Conservation (phyloP, 2,888 invertebrate species). For the Sisyra terminalis region DNA sequence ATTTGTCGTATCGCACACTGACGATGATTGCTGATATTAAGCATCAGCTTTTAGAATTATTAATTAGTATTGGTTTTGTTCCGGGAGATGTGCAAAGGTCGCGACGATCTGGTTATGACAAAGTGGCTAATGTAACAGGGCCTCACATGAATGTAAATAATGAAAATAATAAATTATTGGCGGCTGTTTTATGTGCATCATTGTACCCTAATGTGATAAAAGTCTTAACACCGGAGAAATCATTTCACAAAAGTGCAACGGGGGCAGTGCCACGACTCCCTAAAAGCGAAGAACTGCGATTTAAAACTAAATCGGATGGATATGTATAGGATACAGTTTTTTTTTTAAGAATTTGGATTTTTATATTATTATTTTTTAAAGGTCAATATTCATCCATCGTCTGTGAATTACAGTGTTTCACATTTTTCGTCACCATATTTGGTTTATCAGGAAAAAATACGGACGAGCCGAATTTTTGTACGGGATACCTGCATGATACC, state of each 20-base stretch:
- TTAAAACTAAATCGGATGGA: conserved; percentile 58
- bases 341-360: conserved; percentile 2
- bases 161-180: conserved; percentile 53
- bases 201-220: conserved; percentile 85
- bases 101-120: conserved; percentile 40
- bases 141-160: conserved; percentile 50
- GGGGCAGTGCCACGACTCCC: conserved; percentile 60
- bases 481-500: conserved; percentile 70
- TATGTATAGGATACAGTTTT: conserved; percentile 30
- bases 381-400: conserved; percentile 54
- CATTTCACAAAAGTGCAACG: conserved; percentile 50
- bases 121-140: conserved; percentile 47
- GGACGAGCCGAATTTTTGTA: conserved; percentile 62
- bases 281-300: conserved; percentile 52
- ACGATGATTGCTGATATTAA: conserved; percentile 78
- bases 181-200: conserved; percentile 80
- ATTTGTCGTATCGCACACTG: conserved; percentile 63
- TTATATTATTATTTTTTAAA: conserved; percentile 12
- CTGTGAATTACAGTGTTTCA: conserved; percentile 48
- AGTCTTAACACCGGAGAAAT: conserved; percentile 63
- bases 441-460: conserved; percentile 70
- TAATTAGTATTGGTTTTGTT: conserved; percentile 65
- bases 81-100: conserved; percentile 43
- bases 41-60: conserved; percentile 56
- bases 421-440: conserved; percentile 58